phyloP scores from a whole-genome alignment of 1,140 invertebrate species.

The Drosophila arizonae region DNA sequence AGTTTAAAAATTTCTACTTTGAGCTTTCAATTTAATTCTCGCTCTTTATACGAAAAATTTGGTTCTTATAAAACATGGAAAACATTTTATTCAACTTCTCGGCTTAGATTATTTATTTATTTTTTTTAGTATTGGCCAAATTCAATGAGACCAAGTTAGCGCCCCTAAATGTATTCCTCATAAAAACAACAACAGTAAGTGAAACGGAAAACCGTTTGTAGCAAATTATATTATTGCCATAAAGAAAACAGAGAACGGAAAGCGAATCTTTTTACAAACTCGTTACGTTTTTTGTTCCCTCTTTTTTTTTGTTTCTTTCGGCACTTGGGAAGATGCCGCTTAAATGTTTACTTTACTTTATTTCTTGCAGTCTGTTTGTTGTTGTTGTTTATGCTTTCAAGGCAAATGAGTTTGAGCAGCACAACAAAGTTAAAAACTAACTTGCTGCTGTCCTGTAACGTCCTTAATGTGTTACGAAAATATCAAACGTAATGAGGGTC shows the following conservation, averaged over 20 bases:
- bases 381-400: slow-evolving; percentile 44
- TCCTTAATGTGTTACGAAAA: slow-evolving; percentile 63
- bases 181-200: slow-evolving; percentile 19
- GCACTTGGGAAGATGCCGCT: slow-evolving; percentile 46
- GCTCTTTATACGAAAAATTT: slow-evolving; percentile 55
- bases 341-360: slow-evolving; percentile 63
- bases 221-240: slow-evolving; percentile 70
- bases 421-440: slow-evolving; percentile 63
- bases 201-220: slow-evolving; percentile 52
- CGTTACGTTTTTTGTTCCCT: slow-evolving; percentile 25
- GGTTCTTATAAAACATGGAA: slow-evolving; percentile 51
- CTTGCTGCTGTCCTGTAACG: slow-evolving; percentile 42
- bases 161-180: slow-evolving; percentile 36
- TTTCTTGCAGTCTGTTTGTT: slow-evolving; percentile 45
- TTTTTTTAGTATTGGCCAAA: slow-evolving; percentile 1
- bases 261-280: slow-evolving; percentile 45
- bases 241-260: slow-evolving; percentile 28
- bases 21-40: slow-evolving; percentile 40
- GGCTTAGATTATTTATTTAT: too few species aligned
- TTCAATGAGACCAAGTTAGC: slow-evolving; percentile 47
- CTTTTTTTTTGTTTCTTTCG: not conserved
- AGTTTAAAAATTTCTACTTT: slow-evolving; percentile 1
- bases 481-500: slow-evolving; percentile 78
- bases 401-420: slow-evolving; percentile 66
- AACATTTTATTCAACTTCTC: slow-evolving; percentile 42